Evolutionary conservation across 2,797 vertebrate genomes (phyloP), one percentile per base, ranked within the genome.

Genomic region (Margarornis squamiger): DNA sequence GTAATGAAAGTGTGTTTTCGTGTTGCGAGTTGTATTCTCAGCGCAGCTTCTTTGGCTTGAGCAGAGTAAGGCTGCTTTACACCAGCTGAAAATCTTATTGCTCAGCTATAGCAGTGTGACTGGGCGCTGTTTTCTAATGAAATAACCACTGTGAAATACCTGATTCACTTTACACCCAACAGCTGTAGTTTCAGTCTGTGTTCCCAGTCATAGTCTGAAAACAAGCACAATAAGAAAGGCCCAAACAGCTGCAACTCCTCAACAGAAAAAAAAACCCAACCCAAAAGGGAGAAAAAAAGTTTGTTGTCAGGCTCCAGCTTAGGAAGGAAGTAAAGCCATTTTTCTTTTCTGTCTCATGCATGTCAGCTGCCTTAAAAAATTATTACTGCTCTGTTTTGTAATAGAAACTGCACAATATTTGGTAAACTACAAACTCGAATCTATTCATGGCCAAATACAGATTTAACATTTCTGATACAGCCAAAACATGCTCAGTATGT

Each of bases 261-360:
- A 96, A 67, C 55, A 92, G 85, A 73, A 94, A 94, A 91, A 91
- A 57, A 14, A n/a, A 71, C 13, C 7, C 52, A 24, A 36, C 10
- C 34, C 22, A 15, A 6, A 12, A 65, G 63, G 58, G 20, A 21
- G 12, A 93, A 78, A 96, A 90, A 90, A 96, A 80, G 72, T 82
- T 94, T 97, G 97, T 96, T 95, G 93, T 97, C 96, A 97, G 96
- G 81, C 94, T 97, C 84, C 76, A 97, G 97, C 89, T 94, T 96
- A 98, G 97, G 97, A 98, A 98, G 98, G 98, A 98, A 98, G 97
- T 97, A 97, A 97, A 98, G 92, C 92, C 86, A 97, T 98, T 98
- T 97, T 98, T 98, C 97, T 98, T 97, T 97, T 97, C 97, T 95
- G 95, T 97, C 96, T 98, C 97, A 97, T 96, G 96, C 85, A 96